phyloP scores from a whole-genome alignment of 1,140 invertebrate species.

The Metopolophium dirhodum region DNA sequence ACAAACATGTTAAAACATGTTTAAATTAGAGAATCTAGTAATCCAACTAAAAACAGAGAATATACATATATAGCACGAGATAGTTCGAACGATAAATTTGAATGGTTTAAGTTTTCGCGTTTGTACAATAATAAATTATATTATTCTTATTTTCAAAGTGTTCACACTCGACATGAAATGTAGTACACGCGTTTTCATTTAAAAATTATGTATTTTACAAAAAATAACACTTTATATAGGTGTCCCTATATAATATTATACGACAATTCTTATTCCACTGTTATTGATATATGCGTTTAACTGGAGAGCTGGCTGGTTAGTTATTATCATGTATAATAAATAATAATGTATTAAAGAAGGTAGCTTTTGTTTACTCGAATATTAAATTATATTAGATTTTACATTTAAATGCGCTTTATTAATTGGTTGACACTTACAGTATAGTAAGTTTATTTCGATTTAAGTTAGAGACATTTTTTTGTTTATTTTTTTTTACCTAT shows the following conservation, averaged over 20 bases:
- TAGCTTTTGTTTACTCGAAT: neutral
- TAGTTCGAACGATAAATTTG: neutral
- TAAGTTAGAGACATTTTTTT: neutral
- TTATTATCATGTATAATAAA: neutral
- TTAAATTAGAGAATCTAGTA: too few species aligned
- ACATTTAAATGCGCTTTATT: neutral
- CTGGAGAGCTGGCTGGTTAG: neutral
- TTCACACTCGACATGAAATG: neutral
- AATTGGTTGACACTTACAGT: neutral
- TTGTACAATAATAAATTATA: neutral
- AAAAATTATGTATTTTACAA: neutral
- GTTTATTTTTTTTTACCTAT: neutral
- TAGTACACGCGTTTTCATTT: constrained; percentile 1
- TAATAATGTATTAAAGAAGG: neutral
- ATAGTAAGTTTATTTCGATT: neutral
- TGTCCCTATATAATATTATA: neutral
- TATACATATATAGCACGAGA: neutral
- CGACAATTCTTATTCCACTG: neutral
- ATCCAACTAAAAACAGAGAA: neutral
- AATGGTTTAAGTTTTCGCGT: neutral
- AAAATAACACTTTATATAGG: neutral
- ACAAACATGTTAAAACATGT: too few species aligned
- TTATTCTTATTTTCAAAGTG: neutral
- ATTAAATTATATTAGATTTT: neutral
- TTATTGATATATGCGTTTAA: neutral